These are phyloP conservation scores for Pandemis heparana DNA, from an alignment of 2,888 invertebrate species.

Conservation along the genomic window DNA sequence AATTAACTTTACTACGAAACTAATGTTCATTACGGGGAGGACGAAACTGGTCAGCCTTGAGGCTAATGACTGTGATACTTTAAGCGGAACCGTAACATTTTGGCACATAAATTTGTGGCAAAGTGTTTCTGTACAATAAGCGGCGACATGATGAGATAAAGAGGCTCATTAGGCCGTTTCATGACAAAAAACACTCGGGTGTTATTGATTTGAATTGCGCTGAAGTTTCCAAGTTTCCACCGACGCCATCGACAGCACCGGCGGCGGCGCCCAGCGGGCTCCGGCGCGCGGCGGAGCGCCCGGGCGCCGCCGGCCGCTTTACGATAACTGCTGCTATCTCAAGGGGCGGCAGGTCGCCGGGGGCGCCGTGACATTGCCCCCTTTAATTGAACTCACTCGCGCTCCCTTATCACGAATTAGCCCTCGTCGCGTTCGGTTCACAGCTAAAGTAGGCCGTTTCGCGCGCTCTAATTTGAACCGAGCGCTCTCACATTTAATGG, in stretches of 20 bases:
- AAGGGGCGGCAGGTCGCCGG: constrained; percentile 56
- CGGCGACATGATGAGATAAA: constrained; percentile 21
- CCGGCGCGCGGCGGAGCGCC: constrained; percentile 16
- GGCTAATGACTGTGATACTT: constrained; percentile 40
- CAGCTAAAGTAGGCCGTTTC: constrained; percentile 76
- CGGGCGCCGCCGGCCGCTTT: constrained; percentile 52
- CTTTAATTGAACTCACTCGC: constrained; percentile 72
- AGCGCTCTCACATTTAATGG: constrained; percentile 71
- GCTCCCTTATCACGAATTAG: constrained; percentile 80
- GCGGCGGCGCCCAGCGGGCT: constrained; percentile 27
- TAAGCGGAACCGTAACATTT: constrained; percentile 20
- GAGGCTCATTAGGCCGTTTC: constrained; percentile 10
- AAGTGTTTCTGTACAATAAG: constrained; percentile 18
- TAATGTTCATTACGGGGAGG: constrained; percentile 38
- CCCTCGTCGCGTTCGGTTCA: constrained; percentile 75
- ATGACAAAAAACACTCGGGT: constrained; percentile 19
- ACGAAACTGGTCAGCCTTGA: constrained; percentile 36
- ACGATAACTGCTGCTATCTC: constrained; percentile 70
- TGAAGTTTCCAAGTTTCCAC: constrained; percentile 45
- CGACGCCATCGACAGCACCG: constrained; percentile 41
- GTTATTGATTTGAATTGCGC: constrained; percentile 45
- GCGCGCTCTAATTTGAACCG: constrained; percentile 76
- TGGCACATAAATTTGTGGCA: constrained; percentile 16
- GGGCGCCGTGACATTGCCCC: constrained; percentile 71
- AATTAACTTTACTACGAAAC: constrained; percentile 39